Conservation (phyloP, 2,113 vertebrate genomes). For the Pseudois nayaur region DNA sequence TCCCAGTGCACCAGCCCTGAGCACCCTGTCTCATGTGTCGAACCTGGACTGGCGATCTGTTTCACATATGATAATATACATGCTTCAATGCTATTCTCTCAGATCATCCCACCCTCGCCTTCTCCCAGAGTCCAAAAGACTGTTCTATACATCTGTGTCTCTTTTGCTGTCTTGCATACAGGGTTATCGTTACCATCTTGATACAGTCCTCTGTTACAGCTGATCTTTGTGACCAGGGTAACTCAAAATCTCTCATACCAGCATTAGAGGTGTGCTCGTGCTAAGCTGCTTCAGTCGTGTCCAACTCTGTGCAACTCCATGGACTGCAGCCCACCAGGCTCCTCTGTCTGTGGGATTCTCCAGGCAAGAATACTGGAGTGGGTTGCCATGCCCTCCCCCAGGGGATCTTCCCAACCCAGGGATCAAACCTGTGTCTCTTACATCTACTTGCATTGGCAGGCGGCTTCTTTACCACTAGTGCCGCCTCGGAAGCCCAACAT, state of each 20-base stretch:
- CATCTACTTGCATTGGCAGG: not conserved
- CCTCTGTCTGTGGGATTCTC: rapidly evolving
- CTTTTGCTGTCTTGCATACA: no score
- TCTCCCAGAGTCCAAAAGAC: no score
- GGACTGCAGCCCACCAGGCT: not conserved
- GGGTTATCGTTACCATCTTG: no score
- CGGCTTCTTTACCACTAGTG: rapidly evolving
- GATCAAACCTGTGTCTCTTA: not conserved
- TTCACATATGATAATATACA: no score
- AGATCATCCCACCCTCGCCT: no score
- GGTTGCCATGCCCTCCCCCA: not conserved
- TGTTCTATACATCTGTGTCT: no score
- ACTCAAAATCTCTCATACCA: not conserved
- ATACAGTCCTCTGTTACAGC: not conserved
- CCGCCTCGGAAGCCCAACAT: not conserved
- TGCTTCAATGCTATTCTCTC: no score
- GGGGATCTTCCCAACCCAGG: not conserved
- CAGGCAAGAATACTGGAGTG: not conserved
- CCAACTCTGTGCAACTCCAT: not conserved
- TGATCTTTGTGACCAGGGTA: not conserved
- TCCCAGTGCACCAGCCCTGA: no score
- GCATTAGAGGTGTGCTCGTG: not conserved
- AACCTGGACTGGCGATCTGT: no score
- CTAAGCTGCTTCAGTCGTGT: not conserved
- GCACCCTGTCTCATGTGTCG: no score